Evolutionary conservation across 2,113 vertebrate species (phyloP).

Genomic region (Alligator sinensis): DNA sequence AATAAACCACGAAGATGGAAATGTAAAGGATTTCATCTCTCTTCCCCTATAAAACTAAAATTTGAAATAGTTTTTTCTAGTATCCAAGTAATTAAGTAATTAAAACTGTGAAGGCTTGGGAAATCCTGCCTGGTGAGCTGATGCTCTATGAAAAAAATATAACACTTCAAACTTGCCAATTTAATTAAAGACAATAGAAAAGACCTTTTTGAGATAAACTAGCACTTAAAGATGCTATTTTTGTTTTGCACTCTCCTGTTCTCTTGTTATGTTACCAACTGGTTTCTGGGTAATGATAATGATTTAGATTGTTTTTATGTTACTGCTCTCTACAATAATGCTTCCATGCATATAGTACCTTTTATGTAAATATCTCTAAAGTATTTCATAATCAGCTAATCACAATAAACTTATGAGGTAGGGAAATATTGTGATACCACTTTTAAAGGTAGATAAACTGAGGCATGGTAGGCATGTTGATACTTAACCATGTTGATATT

Average conservation of each 20-base stretch:
- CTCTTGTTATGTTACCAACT: conserved; percentile 33
- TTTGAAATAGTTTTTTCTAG: conserved; percentile 25
- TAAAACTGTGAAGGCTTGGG: conserved; percentile 40
- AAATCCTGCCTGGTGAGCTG: background rate
- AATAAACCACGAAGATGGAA: conserved; percentile 17
- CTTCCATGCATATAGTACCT: background rate
- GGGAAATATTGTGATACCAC: background rate
- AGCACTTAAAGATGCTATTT: background rate
- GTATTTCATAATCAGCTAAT: background rate
- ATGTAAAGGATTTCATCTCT: background rate
- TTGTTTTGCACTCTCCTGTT: background rate
- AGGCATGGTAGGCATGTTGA: background rate
- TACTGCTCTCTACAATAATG: background rate
- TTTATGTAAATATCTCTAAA: conserved; percentile 13
- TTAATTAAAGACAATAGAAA: conserved; percentile 59
- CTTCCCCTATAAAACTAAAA: conserved; percentile 25
- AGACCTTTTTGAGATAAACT: conserved; percentile 30
- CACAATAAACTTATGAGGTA: background rate
- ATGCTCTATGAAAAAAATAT: background rate
- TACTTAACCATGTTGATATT: background rate
- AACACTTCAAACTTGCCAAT: conserved; percentile 21
- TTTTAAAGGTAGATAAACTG: background rate
- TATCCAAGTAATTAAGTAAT: conserved; percentile 44
- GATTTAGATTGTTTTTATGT: background rate
- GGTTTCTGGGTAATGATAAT: conserved; percentile 32